Conservation (phyloP, 2,888 invertebrate genomes). For the Candidula unifasciata region DNA sequence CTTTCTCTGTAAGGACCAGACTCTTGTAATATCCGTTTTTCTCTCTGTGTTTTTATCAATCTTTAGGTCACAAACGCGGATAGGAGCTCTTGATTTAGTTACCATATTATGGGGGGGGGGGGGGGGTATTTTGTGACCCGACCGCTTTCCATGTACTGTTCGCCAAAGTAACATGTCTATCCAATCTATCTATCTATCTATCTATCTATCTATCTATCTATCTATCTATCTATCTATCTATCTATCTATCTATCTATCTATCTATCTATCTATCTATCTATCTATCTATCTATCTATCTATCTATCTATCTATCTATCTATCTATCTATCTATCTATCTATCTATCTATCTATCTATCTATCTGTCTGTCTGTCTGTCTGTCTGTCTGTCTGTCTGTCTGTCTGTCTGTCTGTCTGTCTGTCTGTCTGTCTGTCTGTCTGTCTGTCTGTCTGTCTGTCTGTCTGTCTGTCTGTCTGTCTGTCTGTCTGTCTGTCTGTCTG, state of each 20-base stretch:
- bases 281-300: not conserved
- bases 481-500: not conserved
- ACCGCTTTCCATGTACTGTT: no score
- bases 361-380: constrained; percentile 9
- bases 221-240: not conserved
- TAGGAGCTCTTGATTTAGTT: no score
- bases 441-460: constrained; percentile 25
- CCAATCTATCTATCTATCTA: no score
- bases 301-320: not conserved
- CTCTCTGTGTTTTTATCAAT: no score
- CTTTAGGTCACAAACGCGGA: no score
- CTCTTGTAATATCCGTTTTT: no score
- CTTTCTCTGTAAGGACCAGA: no score
- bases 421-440: constrained; percentile 16
- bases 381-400: not conserved
- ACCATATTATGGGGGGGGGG: no score
- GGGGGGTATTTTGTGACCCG: no score
- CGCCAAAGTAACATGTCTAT: no score
- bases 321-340: not conserved
- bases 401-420: not conserved
- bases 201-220: no score
- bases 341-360: no score
- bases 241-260: not conserved
- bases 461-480: constrained; percentile 9
- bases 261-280: constrained; percentile 3